These are phyloP conservation scores for Trachelus troglodyta DNA, from an alignment of 2,888 invertebrate species.

Conservation along the genomic window DNA sequence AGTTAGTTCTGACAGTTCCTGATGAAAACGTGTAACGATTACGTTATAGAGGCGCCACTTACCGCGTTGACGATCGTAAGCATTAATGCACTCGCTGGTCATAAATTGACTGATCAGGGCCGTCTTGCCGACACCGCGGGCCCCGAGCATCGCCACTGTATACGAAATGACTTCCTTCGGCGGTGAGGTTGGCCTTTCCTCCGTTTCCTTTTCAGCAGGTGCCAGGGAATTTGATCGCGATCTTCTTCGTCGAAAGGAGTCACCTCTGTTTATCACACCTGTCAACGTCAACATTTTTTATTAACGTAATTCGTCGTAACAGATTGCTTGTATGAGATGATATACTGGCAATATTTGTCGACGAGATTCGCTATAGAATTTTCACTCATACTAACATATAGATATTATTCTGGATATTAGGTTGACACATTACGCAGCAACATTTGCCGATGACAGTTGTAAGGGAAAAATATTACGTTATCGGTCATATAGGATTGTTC, in stretches of 20 bases:
- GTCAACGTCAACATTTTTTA: conserved; percentile 41
- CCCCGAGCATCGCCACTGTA: conserved; percentile 73
- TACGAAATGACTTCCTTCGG: conserved; percentile 68
- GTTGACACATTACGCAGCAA: too few relatives aligned
- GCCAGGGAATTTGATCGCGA: conserved; percentile 87
- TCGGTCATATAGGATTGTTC: too few relatives aligned
- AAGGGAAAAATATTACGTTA: too few relatives aligned
- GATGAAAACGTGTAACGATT: background rate
- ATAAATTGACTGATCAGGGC: conserved; percentile 78
- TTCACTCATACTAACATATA: too few relatives aligned
- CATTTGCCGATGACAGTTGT: too few relatives aligned
- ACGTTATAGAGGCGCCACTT: conserved; percentile 37
- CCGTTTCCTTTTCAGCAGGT: conserved; percentile 65
- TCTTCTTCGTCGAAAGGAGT: conserved; percentile 88
- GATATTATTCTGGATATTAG: too few relatives aligned
- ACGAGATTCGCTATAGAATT: too few relatives aligned
- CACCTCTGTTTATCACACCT: conserved; percentile 95
- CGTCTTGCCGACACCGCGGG: conserved; percentile 71
- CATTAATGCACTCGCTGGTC: conserved; percentile 94
- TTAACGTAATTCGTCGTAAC: background rate
- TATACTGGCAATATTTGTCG: too few relatives aligned
- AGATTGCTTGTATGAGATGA: too few relatives aligned
- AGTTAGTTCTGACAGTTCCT: background rate
- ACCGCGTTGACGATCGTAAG: conserved; percentile 90
- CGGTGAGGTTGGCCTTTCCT: conserved; percentile 50